Evolutionary conservation across 2,888 invertebrate species (phyloP).

Genomic region (Ornithoptera alexandrae): DNA sequence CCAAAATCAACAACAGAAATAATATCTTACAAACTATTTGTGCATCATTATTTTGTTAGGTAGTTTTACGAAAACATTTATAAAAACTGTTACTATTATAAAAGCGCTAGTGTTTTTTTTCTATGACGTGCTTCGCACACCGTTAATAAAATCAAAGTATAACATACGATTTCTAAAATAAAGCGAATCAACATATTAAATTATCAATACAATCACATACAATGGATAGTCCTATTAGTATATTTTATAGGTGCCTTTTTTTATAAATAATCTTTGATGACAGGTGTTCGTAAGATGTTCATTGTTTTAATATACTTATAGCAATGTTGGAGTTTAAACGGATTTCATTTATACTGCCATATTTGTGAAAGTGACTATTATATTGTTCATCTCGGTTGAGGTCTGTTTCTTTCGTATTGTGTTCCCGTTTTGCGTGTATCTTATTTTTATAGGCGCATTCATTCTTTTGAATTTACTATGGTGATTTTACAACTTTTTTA

Average conservation of each 20-base stretch:
- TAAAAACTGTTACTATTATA: too few relatives aligned
- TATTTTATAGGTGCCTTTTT: too few relatives aligned
- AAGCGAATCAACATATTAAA: not conserved
- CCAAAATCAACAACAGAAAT: too few relatives aligned
- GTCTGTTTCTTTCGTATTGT: not conserved
- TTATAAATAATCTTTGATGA: too few relatives aligned
- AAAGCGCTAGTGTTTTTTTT: too few relatives aligned
- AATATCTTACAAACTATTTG: too few relatives aligned
- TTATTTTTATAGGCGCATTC: not conserved
- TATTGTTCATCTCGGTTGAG: not conserved
- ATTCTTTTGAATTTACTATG: not conserved
- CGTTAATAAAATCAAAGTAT: not conserved
- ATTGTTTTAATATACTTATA: too few relatives aligned
- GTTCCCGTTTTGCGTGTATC: not conserved
- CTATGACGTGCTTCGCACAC: not conserved
- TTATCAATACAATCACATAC: not conserved
- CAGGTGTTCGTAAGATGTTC: too few relatives aligned
- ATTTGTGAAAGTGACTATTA: not conserved
- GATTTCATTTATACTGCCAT: not conserved
- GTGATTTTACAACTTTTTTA: not conserved
- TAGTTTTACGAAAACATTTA: too few relatives aligned
- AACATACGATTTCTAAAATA: not conserved
- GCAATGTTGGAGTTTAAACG: too few relatives aligned
- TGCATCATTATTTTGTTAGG: too few relatives aligned
- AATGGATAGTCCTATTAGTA: too few relatives aligned